Percentiles rank a stretch among this genome's conserved stretches.
Conservation (phyloP, 2,113 vertebrate species). For the Plestiodon gilberti region DNA sequence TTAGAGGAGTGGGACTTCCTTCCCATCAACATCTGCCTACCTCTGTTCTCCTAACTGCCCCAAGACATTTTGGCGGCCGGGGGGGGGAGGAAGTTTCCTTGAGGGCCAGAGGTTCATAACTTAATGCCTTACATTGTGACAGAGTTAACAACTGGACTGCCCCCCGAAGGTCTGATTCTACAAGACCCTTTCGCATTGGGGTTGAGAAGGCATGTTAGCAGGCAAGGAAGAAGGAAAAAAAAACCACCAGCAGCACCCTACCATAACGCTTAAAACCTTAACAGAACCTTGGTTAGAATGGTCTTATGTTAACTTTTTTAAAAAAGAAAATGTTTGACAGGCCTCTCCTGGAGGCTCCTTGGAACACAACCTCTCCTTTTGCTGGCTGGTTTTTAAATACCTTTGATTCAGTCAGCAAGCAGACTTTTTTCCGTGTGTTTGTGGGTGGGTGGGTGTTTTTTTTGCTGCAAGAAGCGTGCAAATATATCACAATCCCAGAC, state of each 20-base stretch:
- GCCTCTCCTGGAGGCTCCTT: constrained; percentile 11
- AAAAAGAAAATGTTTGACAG: accelerated
- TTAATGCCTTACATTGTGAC: background rate
- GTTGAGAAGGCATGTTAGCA: background rate
- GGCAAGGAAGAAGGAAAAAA: too few species aligned
- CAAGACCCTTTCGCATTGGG: background rate
- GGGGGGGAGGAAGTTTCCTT: background rate
- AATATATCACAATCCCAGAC: constrained; percentile 12
- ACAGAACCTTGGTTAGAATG: background rate
- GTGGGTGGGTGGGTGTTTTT: background rate
- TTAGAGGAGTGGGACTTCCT: background rate
- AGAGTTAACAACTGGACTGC: background rate
- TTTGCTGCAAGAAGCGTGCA: background rate
- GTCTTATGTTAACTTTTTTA: background rate
- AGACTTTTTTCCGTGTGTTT: background rate
- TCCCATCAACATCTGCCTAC: background rate
- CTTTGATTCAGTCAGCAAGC: background rate
- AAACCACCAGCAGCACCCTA: background rate
- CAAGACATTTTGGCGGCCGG: background rate
- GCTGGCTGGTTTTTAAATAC: background rate
- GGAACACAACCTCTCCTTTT: background rate
- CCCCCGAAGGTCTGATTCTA: background rate
- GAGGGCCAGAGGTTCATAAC: background rate
- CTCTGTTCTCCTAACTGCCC: background rate
- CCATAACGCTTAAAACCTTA: background rate